Evolutionary conservation across 2,888 invertebrate genomes (phyloP), one percentile per base, ranked within the genome.

Genomic region (Salpingus planirostris): DNA sequence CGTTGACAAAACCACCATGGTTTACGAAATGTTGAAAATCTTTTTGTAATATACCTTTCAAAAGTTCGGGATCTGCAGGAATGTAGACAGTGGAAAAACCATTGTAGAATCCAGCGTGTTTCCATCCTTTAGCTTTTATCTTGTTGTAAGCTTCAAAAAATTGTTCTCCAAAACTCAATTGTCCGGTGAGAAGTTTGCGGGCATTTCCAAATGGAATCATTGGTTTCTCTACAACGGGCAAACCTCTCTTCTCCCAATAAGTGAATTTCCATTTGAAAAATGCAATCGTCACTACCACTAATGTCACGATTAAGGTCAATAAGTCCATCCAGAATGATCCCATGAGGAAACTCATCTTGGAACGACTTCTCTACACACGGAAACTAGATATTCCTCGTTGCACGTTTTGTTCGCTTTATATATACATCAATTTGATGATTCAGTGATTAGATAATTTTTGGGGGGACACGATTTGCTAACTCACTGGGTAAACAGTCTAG

Each of bases 21-120:
- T 57, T 52, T 8, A 47, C 46, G 36, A 62, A 62, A 33, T 54
- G 42, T 8, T 43, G 36, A 29, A 60, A 62, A 40, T 60, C 59
- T 24, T 47, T 52, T 5, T 52, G 47, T 28, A 58, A 29, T 2
- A 62, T 46, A 11, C 47, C 25, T 33, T 55, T 55, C 10, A 60
- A 44, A 1, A 56, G 22, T 5, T 57, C 53, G 14, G 54, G 49
- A 37, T 60, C 58, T 3, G 54, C 24, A 1, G 55, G 38, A 1
- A 36, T 8, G 28, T 31, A 36, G 8, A 23, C 11, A 1, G 27
- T 23, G 3, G 5, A 1, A 6, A 22, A 3, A 2, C 13, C 14
- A 2, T 29, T 2, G 8, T 21, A 34, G 4, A 34, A 8, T 5
- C 34, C 34, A 4, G 15, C 29, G 13, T 35, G 27, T 27, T 30